phyloP scores from a whole-genome alignment of 2,113 vertebrate genomes.

The Cynoglossus semilaevis region DNA sequence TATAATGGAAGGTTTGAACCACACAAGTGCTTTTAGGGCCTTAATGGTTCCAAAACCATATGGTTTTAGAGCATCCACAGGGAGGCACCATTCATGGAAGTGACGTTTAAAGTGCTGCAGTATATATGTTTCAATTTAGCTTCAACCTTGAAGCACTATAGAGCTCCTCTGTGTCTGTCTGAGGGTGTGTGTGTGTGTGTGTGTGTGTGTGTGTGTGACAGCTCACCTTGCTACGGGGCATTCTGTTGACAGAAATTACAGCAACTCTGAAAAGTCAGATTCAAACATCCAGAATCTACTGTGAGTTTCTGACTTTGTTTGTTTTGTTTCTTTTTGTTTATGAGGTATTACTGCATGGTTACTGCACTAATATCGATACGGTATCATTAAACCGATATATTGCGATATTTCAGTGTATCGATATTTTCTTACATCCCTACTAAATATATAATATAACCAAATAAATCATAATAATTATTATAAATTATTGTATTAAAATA shows the following conservation, averaged over 20 bases:
- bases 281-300: too few relatives aligned
- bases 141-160: conserved; percentile 45
- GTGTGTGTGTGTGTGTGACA: conserved; percentile 26
- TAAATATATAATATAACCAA: too few relatives aligned
- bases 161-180: conserved; percentile 34
- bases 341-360: too few relatives aligned
- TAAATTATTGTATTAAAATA: too few relatives aligned
- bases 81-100: conserved; percentile 32
- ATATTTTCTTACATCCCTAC: too few relatives aligned
- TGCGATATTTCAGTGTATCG: too few relatives aligned
- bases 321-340: background rate
- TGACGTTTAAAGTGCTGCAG: conserved; percentile 41
- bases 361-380: too few relatives aligned
- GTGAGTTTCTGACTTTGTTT: conserved; percentile 1
- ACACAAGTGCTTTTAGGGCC: conserved; percentile 5
- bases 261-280: conserved; percentile 21
- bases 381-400: too few relatives aligned
- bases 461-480: too few relatives aligned
- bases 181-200: too few relatives aligned
- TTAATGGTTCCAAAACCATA: conserved; percentile 11
- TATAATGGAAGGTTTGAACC: background rate
- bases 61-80: conserved; percentile 19
- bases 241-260: conserved; percentile 58
- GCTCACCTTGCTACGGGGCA: conserved; percentile 56
- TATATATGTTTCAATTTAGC: conserved; percentile 39